A percentile compares a stretch with the other conserved stretches of the same genome.
These are phyloP conservation scores for Onthophagus sagittarius DNA, from an alignment of 2,888 invertebrate genomes.

Conservation along the genomic window DNA sequence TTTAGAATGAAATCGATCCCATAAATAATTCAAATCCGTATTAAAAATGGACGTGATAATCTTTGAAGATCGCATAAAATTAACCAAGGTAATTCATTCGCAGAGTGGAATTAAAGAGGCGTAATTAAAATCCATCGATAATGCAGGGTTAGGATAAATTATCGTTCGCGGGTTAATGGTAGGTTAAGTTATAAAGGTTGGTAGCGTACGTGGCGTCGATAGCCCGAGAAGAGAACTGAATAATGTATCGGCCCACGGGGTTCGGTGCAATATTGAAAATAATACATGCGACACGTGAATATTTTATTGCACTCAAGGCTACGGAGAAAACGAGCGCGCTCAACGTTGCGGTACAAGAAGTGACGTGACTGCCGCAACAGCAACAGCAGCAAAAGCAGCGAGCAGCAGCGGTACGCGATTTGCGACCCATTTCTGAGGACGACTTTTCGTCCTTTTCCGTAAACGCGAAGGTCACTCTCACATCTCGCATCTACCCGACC, in stretches of 20 bases:
- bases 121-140: background rate
- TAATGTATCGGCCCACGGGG: slow-evolving; percentile 6
- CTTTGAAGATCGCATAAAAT: too few species aligned
- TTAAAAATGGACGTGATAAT: too few species aligned
- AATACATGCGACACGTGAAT: slow-evolving; percentile 19
- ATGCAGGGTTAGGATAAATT: background rate
- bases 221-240: background rate
- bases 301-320: slow-evolving; percentile 20
- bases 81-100: background rate
- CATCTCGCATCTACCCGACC: background rate
- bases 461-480: background rate
- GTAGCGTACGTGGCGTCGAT: background rate
- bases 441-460: background rate
- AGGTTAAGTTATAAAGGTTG: background rate
- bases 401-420: background rate
- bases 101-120: background rate
- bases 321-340: background rate
- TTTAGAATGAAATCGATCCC: background rate
- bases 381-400: background rate
- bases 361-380: background rate
- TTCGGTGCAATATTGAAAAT: slow-evolving; percentile 19
- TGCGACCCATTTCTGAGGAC: background rate
- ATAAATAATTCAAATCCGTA: too few species aligned
- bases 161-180: background rate
- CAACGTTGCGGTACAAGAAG: background rate